A percentile compares a stretch with the other conserved stretches of the same genome.
Evolutionary conservation across 2,797 vertebrate species (phyloP).

Genomic region (Florisuga fusca): DNA sequence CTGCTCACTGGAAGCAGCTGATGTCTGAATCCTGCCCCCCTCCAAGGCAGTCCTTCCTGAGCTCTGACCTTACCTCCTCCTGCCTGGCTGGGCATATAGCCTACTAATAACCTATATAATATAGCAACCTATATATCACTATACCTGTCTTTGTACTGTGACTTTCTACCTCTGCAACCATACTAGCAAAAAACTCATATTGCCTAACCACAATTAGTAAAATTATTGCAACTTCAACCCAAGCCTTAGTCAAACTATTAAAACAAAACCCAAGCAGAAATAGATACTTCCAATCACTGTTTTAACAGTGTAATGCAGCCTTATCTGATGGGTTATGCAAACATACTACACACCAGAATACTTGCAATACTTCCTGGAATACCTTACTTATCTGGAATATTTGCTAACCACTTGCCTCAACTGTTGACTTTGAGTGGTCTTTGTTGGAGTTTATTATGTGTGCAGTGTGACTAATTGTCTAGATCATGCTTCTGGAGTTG

Average conservation of each 20-base stretch:
- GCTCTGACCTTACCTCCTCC: not conserved
- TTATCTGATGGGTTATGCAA: slow-evolving; percentile 37
- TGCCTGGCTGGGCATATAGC: not conserved
- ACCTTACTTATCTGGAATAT: slow-evolving; percentile 32
- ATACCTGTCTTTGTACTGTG: not conserved
- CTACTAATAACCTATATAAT: not conserved
- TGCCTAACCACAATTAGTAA: not conserved
- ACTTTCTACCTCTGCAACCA: not conserved
- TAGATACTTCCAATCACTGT: not conserved
- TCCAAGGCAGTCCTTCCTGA: not conserved
- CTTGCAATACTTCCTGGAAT: slow-evolving; percentile 27
- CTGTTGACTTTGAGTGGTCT: not conserved
- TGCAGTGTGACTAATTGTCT: not conserved
- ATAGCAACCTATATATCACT: not conserved
- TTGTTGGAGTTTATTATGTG: slow-evolving; percentile 23
- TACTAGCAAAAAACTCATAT: not conserved
- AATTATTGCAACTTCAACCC: not conserved
- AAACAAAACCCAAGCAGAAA: not conserved
- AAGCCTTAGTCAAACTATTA: not conserved
- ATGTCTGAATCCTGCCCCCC: not conserved
- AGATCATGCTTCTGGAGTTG: not conserved
- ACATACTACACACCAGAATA: slow-evolving; percentile 13
- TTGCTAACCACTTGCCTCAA: slow-evolving; percentile 12
- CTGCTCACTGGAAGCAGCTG: not conserved
- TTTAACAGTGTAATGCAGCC: not conserved